Base-by-base conservation (phyloP, 2,888 invertebrate species). In the Eretmocerus hayati region DNA sequence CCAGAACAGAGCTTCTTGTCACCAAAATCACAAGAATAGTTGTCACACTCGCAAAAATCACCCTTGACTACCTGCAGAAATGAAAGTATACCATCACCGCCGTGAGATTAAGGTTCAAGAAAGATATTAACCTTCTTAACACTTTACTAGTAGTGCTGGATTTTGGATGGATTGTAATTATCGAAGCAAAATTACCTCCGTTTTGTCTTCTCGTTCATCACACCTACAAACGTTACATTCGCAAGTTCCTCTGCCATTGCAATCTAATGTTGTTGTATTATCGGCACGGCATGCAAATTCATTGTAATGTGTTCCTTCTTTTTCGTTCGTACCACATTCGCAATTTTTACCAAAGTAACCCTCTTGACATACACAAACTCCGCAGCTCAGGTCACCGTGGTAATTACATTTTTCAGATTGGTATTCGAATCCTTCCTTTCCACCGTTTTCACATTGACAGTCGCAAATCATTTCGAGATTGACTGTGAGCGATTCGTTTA, bases 381-480 rank as follows among this genome's bases (percentile, higher is more conserved):
- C 95, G 73, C 96, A 96, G 67, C 87, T 87, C 46, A 84, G 84
- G 0, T 86, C 87, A 50, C 95, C 95, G 53, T 79, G 79, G 22
- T 76, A 76, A 65, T 78, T 83, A 72, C 94, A 95, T 55, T 80
- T 75, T 0, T 73, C 59, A 4, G 90, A 83, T 53, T 80, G 75
- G 53, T 72, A 72, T 68, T 83, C 77, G 16, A 44, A 55, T 15
- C 42, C 46, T 30, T 5, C 2, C 73, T 81, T 86, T 58, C 75
- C 75, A 48, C 64, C 58, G 52, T 79, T 80, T 72, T 96, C 96
- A 69, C 97, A 99, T 6, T 89, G 87, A 64, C 99, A 99, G 60
- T 91, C 89, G 67, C 99, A 99, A 26, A 93, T 75, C 83, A 96
- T 90, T 67, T 93, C 87, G 57, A 99, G 75, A 60, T 93, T 85